Conservation (phyloP, 2,797 vertebrate genomes). For the Ctenopoma kingsleyae region DNA sequence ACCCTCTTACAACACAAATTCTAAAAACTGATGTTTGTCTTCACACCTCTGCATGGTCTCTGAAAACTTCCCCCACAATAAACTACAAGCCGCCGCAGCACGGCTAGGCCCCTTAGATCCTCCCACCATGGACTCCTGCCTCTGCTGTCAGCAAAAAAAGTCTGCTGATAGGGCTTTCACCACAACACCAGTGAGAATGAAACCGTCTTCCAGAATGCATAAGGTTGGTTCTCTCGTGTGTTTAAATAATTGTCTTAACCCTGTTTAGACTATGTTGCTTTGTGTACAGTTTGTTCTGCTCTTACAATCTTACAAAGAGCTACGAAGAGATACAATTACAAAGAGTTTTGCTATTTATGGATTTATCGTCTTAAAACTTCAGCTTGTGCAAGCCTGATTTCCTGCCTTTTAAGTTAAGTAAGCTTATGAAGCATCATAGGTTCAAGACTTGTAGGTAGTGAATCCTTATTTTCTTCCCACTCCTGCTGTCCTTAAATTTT, state of each 20-base stretch:
- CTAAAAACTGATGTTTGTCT: conserved; percentile 38
- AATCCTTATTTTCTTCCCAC: conserved; percentile 32
- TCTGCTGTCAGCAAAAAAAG: conserved; percentile 28
- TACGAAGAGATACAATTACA: too few relatives aligned
- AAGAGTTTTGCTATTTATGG: conserved; percentile 42
- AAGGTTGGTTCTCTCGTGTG: conserved; percentile 21
- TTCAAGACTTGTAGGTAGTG: conserved; percentile 15
- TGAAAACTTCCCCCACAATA: conserved; percentile 52
- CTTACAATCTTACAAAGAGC: background rate
- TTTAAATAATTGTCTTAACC: conserved; percentile 32
- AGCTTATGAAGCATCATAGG: conserved; percentile 45
- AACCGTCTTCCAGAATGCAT: conserved; percentile 16
- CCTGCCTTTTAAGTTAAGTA: conserved; percentile 53
- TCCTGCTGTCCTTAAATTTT: conserved; percentile 31
- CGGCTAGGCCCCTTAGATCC: conserved; percentile 59
- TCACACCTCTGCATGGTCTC: conserved; percentile 59
- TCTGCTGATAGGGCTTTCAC: conserved; percentile 42
- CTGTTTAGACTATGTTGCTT: background rate
- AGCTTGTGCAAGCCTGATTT: conserved; percentile 42
- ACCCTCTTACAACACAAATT: conserved; percentile 41
- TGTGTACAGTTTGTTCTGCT: conserved; percentile 22
- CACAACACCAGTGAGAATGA: conserved; percentile 19
- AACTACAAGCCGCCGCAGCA: conserved; percentile 47
- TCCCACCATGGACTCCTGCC: conserved; percentile 55
- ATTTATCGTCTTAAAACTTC: conserved; percentile 24